Evolutionary conservation across 2,888 invertebrate species (phyloP), one percentile per base, ranked within the genome.

Genomic region (Mesorhabditis spiculigera): DNA sequence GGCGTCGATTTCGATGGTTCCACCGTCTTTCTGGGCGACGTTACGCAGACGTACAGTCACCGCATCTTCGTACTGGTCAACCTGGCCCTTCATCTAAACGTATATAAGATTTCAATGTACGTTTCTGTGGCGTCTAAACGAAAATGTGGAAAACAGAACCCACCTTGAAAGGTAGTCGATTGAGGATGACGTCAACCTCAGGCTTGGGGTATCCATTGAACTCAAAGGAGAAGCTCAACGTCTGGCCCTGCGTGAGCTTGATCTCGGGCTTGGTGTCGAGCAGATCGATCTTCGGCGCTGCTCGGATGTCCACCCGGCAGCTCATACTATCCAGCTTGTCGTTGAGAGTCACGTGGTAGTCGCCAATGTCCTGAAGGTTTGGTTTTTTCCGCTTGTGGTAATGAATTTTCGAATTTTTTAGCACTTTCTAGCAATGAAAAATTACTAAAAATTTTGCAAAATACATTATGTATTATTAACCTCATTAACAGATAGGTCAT

Each of bases 41-140:
- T 63, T 67, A 41, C 67, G 50, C n/a, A 70, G 41, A n/a, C 67
- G 43, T 4, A 70, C n/a, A 4, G 70, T 65, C 43, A 70, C 58
- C 62, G 61, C 45, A 13, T 70, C 70, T 4, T 65, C 70, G 41
- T 70, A 70, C 16, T 66, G 66, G 4, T 43, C 58, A 45, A 70
- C 65, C n/a, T 67, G 50, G 43, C 66, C 70, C 5, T 66, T 13
- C 58, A 69, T 58, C 50, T 50, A 50, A 8, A 50, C 2, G 10
- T 10, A 8, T 10, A 8, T 10, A 50, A n/a, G n/a, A 3, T 50
- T 8, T 10, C 3, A 50, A 10, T 8, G 3, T 10, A 50, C 8
- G 13, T 50, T 10, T 50, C 10, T 8, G 2, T n/a, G n/a, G n/a
- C n/a, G n/a, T n/a, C n/a, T n/a, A n/a, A n/a, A n/a, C n/a, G n/a